Conservation (phyloP, 2,113 vertebrate species). For the Ibidorhyncha struthersii region DNA sequence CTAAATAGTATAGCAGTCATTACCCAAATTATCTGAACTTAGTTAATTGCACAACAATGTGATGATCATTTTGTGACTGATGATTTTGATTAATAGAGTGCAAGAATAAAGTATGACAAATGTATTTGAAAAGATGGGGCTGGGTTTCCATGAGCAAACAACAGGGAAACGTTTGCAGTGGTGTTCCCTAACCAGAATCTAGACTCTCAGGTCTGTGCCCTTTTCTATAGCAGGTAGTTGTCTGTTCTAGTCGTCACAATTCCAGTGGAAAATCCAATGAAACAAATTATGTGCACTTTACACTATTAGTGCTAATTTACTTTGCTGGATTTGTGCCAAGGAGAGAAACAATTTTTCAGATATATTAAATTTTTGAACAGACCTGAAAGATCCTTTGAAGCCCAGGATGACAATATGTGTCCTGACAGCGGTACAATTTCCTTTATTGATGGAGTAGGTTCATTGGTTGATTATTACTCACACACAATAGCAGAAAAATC, state of each 20-base stretch:
- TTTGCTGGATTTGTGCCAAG: background rate
- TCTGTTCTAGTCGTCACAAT: background rate
- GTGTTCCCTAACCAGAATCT: background rate
- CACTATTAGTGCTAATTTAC: background rate
- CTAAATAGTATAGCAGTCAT: slow-evolving; percentile 18
- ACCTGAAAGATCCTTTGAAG: background rate
- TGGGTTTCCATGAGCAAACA: background rate
- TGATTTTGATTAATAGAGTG: slow-evolving; percentile 21
- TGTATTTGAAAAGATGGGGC: background rate
- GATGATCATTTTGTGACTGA: background rate
- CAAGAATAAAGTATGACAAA: background rate
- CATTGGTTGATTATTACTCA: background rate
- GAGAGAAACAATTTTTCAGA: background rate
- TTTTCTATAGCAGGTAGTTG: background rate
- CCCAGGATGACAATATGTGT: background rate
- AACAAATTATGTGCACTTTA: background rate
- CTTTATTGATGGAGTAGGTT: background rate
- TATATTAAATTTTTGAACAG: background rate
- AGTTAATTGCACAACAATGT: slow-evolving; percentile 6
- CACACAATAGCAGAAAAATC: background rate
- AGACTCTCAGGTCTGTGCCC: background rate
- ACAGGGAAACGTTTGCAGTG: background rate
- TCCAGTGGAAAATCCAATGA: background rate
- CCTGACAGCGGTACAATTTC: background rate
- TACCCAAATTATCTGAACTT: slow-evolving; percentile 22